Base-by-base conservation (phyloP, 2,797 vertebrate genomes). In the Threskiornis aethiopicus region DNA sequence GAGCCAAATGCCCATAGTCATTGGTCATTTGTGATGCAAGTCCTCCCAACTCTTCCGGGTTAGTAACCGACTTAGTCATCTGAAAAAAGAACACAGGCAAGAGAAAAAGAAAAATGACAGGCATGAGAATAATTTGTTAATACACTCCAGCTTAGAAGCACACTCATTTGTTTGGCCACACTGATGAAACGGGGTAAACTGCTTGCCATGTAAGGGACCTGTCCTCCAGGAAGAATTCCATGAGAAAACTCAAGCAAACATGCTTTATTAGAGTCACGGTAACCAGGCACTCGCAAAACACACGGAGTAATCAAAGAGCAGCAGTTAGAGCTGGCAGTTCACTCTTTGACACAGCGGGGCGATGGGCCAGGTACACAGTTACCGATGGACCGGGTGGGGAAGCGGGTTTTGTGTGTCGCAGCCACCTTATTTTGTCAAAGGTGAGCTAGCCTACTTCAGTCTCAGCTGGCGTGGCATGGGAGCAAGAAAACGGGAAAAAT, bases 11-110 rank as follows among this genome's bases (percentile, higher is more conserved):
- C 95, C 99, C 99, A 91, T 99, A 99, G 98, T 99, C 99, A 97
- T 98, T 99, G 11, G 99, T 99, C 98, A 99, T 99, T 98, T 99
- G 99, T 95, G 99, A 99, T 62, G 99, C 99, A 90, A 99, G 98
- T 96, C 99, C 99, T 90, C 99, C 99, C 80, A 99, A 97, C 97
- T 99, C 99, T 94, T 99, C 99, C 1, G 99, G 99, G 97, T 99
- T 99, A 95, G 99, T 99, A 97, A 99, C 99, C 35, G 99, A 99
- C 97, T 99, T 99, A 62, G 99, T 99, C 99, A 99, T 99, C 99
- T 99, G 98, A 62, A 95, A 97, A 98, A 97, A 98, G 95, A 98
- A 98, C 96, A 97, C 95, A 98, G 96, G 97, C 96, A 86, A 97
- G 85, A 97, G 96, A 97, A 96, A 97, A 93, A 97, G 64, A 96